Evolutionary conservation across 2,888 invertebrate species (phyloP), one percentile per base, ranked within the genome.

Genomic region (Drosophila suboccidentalis): DNA sequence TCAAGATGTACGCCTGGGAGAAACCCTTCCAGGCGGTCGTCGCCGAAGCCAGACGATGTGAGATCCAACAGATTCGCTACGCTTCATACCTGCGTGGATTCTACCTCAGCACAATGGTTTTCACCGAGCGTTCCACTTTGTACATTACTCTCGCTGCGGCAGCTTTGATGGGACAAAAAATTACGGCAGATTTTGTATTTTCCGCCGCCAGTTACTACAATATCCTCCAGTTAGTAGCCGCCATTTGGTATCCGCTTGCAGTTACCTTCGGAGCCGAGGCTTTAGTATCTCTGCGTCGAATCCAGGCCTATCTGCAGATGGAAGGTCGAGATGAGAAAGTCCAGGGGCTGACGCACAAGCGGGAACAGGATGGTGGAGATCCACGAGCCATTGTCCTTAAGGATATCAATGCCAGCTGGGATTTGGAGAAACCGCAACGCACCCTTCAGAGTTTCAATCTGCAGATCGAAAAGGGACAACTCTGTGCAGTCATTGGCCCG

Each of bases 1-100:
- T 98, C 77, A 98, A 98, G 94, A 98, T 98, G 98, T 98, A 98
- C 91, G 97, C 98, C 3, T 98, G 98, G 97, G 98, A 98, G 92
- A 96, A 95, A 81, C 97, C 98, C 0, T 98, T 98, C 90, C 96
- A 96, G 69, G 94, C 95, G 73, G 94, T 98, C n/a, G 96, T 98
- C 3, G 95, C 95, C 9, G 92, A 94, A 55, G 96, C 97, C 1
- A 93, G 98, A 87, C 95, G 94, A 93, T 95, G 94, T 82, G 96
- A 95, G 84, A 94, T 95, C 71, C 93, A 94, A 54, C 94, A 94
- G 82, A 94, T 95, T 78, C 94, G 94, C 8, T 94, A 94, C 64
- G 95, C 95, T 19, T 95, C 95, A 0, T 95, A 95, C 91, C 93
- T 95, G 69, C 94, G 94, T 71, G 96, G 94, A 38, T 93, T 95